Base-by-base conservation (phyloP, 2,113 vertebrate genomes). In the Cryptomyrus ogoouensis region DNA sequence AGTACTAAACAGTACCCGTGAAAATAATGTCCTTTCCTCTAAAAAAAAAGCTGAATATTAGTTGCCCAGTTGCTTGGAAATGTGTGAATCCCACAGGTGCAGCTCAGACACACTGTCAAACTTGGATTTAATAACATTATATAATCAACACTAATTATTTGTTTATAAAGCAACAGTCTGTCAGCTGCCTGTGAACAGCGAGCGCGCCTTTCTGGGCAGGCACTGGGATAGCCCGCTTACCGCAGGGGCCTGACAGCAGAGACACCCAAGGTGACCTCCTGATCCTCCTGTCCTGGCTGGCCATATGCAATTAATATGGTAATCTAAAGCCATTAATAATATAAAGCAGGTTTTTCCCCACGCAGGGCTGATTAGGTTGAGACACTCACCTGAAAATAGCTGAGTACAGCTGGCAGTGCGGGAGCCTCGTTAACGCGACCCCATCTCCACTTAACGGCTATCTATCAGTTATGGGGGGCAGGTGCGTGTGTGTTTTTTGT, bases 251-350 rank as follows among this genome's bases (percentile, higher is more conserved):
- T 24, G 83, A 47, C 39, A 84, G 7, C 83, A 9, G 17, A 84
- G 83, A 42, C 3, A 9, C 8, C 39, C 44, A 80, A 21, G 42
- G 83, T 84, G 83, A 84, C 83, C 83, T 91, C 90, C 90, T 90
- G 89, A 91, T 92, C 77, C 88, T 90, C 58, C 52, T 46, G 47
- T 91, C 66, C 80, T 90, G 88, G 87, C 74, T 52, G 47, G 90
- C 88, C 24, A 52, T 70, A 84, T 56, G 39, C 70, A 88, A 91
- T 92, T 92, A 92, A 91, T 92, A 92, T 92, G 90, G 88, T 92
- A 93, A 92, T 92, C 91, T 90, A 90, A 91, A 66, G 87, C 47
- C 66, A 91, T 92, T 93, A 92, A 91, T 92, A 91, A 91, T 92
- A 88, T 90, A 90, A 90, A 80, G 35, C 31, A 42, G 74, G 74